Evolutionary conservation across 2,113 vertebrate species (phyloP), one percentile per base, ranked within the genome.

Genomic region (Mixornis gularis): DNA sequence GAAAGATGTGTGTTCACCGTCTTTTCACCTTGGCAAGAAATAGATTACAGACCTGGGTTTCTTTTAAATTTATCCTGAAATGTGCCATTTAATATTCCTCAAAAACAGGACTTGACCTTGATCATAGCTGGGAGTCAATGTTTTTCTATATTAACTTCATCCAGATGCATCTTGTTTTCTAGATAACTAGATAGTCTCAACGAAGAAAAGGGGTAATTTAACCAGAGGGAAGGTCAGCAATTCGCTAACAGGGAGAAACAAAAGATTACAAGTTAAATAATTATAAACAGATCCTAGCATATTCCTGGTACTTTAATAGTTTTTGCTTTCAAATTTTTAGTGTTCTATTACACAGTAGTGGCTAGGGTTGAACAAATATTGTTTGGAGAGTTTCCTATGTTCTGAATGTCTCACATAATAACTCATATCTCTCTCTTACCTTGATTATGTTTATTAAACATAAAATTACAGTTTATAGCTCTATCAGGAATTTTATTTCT

Each of bases 1-100:
- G 72, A 77, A 48, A 7, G 6, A 32, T 41, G 1, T 1, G 1
- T 18, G 12, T 2, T 80, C 27, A 58, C 4, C 4, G 41, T 43
- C 3, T 71, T 91, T 85, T 59, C 26, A 68, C 4, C 6, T n/a
- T 58, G 27, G 0, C 6, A 64, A 80, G 20, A 77, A 68, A 32
- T 4, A 66, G 16, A 49, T 82, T 66, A 7, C 18, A 83, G 34
- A 58, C 3, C 6, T 32, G 2, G 1, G 4, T 4, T n/a, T 79
- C 63, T 76, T 71, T 44, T 66, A 85, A 87, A 81, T 49, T 27
- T 3, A 22, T 58, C 17, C 13, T 41, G 38, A 87, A 36, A 63
- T 34, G 2, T 3, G 14, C 21, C 10, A 10, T 77, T 59, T 60
- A 83, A 55, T 29, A 77, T 25, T 58, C 15, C 24, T 69, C 18